A percentile compares a stretch with the other conserved stretches of the same genome.
These are phyloP conservation scores for Hiodon alosoides DNA, from an alignment of 2,113 vertebrate genomes.

Conservation along the genomic window DNA sequence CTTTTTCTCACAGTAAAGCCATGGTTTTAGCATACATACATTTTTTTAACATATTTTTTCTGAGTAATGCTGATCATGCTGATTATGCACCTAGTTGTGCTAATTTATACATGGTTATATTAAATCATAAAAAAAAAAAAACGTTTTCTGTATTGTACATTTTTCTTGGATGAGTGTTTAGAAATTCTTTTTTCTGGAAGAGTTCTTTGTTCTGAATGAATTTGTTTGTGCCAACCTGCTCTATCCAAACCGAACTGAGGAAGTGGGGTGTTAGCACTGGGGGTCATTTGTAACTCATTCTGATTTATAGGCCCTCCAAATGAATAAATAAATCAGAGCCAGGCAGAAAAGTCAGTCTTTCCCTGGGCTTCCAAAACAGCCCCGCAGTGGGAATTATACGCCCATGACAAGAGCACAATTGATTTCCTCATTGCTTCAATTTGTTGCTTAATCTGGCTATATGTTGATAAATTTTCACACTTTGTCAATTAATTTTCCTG, in stretches of 20 bases:
- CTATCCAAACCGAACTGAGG: background rate
- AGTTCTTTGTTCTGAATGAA: background rate
- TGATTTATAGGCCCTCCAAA: constrained; percentile 67
- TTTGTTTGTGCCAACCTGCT: background rate
- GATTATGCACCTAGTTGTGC: too few species aligned
- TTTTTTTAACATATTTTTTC: too few species aligned
- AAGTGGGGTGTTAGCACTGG: constrained; percentile 38
- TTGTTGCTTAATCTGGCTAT: constrained; percentile 54
- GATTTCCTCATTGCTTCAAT: constrained; percentile 75
- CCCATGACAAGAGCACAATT: constrained; percentile 66
- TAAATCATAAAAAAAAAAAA: too few species aligned
- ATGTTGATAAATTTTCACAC: constrained; percentile 45
- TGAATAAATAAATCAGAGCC: constrained; percentile 67
- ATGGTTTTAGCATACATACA: too few species aligned
- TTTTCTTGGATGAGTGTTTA: too few species aligned
- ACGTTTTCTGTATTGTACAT: too few species aligned
- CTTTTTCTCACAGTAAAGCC: too few species aligned
- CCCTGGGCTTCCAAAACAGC: constrained; percentile 51
- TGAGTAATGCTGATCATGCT: too few species aligned
- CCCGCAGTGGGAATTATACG: constrained; percentile 44
- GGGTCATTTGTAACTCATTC: constrained; percentile 64
- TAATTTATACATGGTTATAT: too few species aligned
- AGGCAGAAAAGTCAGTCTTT: constrained; percentile 52
- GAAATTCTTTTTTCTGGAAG: background rate
- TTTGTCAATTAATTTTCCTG: constrained; percentile 76